Evolutionary conservation across 1,140 invertebrate species (phyloP).

Genomic region (Ephestia elutella): DNA sequence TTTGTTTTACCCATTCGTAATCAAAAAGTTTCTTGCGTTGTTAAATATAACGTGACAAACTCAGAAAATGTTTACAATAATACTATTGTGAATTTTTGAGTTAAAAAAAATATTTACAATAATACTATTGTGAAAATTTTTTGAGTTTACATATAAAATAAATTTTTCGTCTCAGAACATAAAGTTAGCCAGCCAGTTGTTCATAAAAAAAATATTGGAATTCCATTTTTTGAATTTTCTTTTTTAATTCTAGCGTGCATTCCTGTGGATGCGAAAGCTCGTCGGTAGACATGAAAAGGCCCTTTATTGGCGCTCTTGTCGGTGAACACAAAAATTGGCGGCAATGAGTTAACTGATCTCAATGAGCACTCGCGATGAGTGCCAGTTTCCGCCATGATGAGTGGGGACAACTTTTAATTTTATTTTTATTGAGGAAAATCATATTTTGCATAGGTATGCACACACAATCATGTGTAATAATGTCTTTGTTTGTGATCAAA

Average conservation of each 20-base stretch:
- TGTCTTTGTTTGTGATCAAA: too few species aligned
- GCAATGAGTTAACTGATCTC: constrained; percentile 52
- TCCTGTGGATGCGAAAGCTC: constrained; percentile 38
- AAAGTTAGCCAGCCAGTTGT: too few species aligned
- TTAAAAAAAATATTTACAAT: too few species aligned
- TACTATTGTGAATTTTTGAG: too few species aligned
- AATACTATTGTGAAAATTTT: too few species aligned
- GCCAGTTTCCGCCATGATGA: constrained; percentile 13
- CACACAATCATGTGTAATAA: not conserved
- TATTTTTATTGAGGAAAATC: not conserved
- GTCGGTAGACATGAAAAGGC: constrained; percentile 46
- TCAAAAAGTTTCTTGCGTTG: too few species aligned
- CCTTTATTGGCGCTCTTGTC: constrained; percentile 46
- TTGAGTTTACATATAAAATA: too few species aligned
- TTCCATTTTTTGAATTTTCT: constrained; percentile 3
- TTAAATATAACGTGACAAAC: too few species aligned
- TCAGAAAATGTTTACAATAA: too few species aligned
- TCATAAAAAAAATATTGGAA: too few species aligned
- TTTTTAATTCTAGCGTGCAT: constrained; percentile 24
- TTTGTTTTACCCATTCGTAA: too few species aligned
- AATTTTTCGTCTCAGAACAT: too few species aligned
- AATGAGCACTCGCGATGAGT: constrained; percentile 29
- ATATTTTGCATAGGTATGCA: not conserved
- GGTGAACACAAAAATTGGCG: constrained; percentile 30
- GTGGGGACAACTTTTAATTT: not conserved